phyloP scores from a whole-genome alignment of 2,797 vertebrate genomes.

The Chelidonichthys spinosus region DNA sequence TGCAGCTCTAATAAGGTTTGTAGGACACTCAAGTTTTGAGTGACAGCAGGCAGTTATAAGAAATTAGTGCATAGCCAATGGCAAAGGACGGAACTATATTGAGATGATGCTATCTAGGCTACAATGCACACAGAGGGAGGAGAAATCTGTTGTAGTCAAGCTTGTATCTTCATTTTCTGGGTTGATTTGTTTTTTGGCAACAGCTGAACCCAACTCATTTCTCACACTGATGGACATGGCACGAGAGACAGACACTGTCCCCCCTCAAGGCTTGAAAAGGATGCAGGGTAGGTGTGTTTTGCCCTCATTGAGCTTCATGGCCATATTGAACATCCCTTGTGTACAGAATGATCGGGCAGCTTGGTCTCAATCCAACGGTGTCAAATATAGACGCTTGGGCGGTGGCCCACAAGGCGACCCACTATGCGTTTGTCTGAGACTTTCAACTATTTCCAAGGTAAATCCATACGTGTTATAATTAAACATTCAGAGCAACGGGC shows the following conservation, averaged over 20 bases:
- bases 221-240: slow-evolving; percentile 10
- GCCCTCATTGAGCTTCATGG: slow-evolving; percentile 11
- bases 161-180: slow-evolving; percentile 43
- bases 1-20: slow-evolving; percentile 65
- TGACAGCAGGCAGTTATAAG: slow-evolving; percentile 66
- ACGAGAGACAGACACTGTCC: slow-evolving; percentile 25
- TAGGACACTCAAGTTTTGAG: slow-evolving; percentile 63
- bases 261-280: slow-evolving; percentile 11
- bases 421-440: no score
- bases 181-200: slow-evolving; percentile 44
- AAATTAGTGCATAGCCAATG: slow-evolving; percentile 73
- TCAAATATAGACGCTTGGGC: neutral
- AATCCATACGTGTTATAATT: neutral
- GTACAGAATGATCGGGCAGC: neutral
- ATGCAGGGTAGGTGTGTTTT: slow-evolving; percentile 8
- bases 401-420: neutral
- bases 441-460: neutral
- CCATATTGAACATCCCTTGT: neutral
- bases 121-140: slow-evolving; percentile 29
- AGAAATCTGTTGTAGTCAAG: slow-evolving; percentile 41
- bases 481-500: neutral
- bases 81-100: slow-evolving; percentile 59
- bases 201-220: slow-evolving; percentile 25
- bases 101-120: slow-evolving; percentile 66
- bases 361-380: neutral